Conservation (phyloP, 2,113 vertebrate genomes). For the Oophaga pumilio region DNA sequence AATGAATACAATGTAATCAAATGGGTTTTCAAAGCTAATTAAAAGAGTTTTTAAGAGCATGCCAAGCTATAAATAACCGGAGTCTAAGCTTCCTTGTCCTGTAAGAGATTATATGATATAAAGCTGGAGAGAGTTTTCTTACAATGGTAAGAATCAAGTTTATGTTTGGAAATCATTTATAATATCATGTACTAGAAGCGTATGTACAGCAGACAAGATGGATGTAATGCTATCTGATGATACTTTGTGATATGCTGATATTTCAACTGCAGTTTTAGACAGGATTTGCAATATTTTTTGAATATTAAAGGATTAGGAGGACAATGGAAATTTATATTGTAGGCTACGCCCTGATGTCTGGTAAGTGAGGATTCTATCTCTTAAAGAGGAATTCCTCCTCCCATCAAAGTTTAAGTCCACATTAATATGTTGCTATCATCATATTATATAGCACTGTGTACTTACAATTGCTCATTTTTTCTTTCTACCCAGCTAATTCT, state of each 20-base stretch:
- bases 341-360: no score
- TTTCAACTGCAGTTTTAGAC: background rate
- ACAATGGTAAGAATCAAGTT: background rate
- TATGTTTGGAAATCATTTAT: background rate
- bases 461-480: no score
- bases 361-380: no score
- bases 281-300: no score
- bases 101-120: background rate
- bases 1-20: conserved; percentile 11
- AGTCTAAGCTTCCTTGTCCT: background rate
- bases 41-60: conserved; percentile 26
- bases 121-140: background rate
- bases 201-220: background rate
- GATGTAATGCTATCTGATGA: background rate
- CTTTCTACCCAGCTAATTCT: no score
- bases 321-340: no score
- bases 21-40: conserved; percentile 18
- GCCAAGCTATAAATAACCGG: conserved; percentile 20
- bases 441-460: no score
- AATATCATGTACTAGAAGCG: background rate
- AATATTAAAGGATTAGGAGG: no score
- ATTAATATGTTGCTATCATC: no score
- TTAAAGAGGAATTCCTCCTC: no score
- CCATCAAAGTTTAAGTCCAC: no score
- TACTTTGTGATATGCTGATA: background rate